Percentiles rank a stretch among this genome's conserved stretches.
Conservation (phyloP, 30 jellyfish, hydroid and myxozoan genomes). For the Turritopsis dohrnii region DNA sequence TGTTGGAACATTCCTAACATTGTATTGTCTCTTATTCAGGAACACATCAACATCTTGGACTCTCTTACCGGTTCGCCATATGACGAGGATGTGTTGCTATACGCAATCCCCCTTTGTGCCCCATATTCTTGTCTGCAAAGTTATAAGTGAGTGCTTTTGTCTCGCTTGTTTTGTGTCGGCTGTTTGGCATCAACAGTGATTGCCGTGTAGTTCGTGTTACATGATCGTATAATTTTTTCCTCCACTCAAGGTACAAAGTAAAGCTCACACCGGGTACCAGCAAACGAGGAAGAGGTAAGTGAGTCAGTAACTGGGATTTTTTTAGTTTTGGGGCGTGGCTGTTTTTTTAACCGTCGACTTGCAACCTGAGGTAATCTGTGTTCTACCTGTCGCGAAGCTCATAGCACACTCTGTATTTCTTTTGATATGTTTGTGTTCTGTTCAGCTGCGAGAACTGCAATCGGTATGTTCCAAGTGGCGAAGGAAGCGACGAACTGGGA, state of each 20-base stretch:
- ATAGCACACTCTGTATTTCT: neutral
- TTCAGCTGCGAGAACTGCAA: conserved; percentile 82
- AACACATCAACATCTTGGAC: conserved; percentile 50
- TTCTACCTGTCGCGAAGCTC: too few relatives aligned
- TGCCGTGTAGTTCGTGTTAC: neutral
- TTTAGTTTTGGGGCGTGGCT: too few relatives aligned
- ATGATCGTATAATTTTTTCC: neutral
- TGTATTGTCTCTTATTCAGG: conserved; percentile 32
- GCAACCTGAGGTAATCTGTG: too few relatives aligned
- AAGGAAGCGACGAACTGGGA: conserved; percentile 78
- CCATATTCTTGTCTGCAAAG: conserved; percentile 75
- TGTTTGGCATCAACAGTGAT: neutral
- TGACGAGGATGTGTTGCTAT: conserved; percentile 61
- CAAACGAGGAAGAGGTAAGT: conserved; percentile 89
- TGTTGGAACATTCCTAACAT: neutral
- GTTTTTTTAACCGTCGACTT: too few relatives aligned
- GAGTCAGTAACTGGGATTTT: neutral
- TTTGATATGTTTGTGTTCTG: neutral
- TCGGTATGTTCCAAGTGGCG: conserved; percentile 52
- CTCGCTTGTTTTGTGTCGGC: neutral
- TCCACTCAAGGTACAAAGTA: conserved; percentile 60
- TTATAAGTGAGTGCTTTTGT: conserved; percentile 59
- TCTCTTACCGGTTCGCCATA: conserved; percentile 84
- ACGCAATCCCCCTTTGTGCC: conserved; percentile 88
- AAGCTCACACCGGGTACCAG: conserved; percentile 97